These are phyloP conservation scores for Listrodromus nycthemerus DNA, from an alignment of 2,888 invertebrate species.

Conservation along the genomic window DNA sequence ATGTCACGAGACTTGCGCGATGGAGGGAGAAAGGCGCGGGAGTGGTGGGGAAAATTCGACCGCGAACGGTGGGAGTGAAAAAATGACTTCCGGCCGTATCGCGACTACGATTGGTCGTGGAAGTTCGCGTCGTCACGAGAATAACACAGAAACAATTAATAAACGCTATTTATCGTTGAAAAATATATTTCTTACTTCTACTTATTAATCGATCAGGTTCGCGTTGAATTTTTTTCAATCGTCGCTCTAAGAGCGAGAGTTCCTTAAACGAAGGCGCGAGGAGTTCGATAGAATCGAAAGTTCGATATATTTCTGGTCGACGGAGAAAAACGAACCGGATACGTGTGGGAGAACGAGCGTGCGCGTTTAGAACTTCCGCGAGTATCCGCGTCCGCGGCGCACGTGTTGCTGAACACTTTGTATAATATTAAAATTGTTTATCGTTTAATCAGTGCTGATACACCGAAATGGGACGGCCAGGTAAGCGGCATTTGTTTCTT, in stretches of 20 bases:
- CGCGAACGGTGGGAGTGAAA: neutral
- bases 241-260: neutral
- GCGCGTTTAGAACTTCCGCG: slow-evolving; percentile 67
- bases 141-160: neutral
- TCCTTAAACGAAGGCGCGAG: neutral
- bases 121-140: neutral
- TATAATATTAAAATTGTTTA: slow-evolving; percentile 21
- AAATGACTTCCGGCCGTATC: slow-evolving; percentile 35
- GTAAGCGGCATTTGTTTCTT: slow-evolving; percentile 72
- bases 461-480: slow-evolving; percentile 84
- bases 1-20: slow-evolving; percentile 41
- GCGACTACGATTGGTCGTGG: slow-evolving; percentile 7
- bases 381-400: slow-evolving; percentile 68
- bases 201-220: neutral
- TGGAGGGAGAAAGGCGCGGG: neutral
- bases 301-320: slow-evolving; percentile 24
- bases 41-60: neutral
- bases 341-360: neutral
- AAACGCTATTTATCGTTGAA: neutral
- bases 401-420: slow-evolving; percentile 67
- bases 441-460: slow-evolving; percentile 43
- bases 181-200: neutral
- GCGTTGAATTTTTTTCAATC: neutral
- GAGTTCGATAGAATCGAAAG: slow-evolving; percentile 26
- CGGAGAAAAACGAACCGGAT: slow-evolving; percentile 46